Conservation (phyloP, 2,888 invertebrate genomes). For the Lasioglossum marginatum region DNA sequence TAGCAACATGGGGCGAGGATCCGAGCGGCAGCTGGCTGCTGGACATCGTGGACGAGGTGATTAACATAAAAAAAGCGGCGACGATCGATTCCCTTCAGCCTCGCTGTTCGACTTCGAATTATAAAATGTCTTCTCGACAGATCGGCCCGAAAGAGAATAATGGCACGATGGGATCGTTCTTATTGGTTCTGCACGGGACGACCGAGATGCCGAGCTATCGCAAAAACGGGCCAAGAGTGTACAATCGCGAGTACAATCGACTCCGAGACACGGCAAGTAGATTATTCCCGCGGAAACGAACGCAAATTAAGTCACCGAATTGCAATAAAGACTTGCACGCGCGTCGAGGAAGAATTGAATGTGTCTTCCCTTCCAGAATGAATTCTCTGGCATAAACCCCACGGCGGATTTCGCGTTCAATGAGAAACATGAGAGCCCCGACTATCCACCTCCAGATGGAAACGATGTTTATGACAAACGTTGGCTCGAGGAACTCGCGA, state of each 20-base stretch:
- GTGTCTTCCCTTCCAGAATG: conserved; percentile 25
- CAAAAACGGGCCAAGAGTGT: conserved; percentile 86
- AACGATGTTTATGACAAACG: conserved; percentile 19
- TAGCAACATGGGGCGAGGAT: conserved; percentile 96
- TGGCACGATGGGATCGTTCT: conserved; percentile 87
- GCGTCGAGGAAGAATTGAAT: not conserved
- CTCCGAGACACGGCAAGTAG: conserved; percentile 78
- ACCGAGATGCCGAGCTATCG: conserved; percentile 88
- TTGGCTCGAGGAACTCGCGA: conserved; percentile 26
- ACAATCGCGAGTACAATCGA: conserved; percentile 86
- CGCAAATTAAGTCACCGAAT: not conserved
- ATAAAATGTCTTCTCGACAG: conserved; percentile 74
- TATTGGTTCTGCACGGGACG: conserved; percentile 91
- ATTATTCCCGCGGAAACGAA: not conserved
- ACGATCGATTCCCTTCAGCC: not conserved
- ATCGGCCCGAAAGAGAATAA: conserved; percentile 84
- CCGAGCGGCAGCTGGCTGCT: conserved; percentile 90
- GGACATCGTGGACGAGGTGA: conserved; percentile 85
- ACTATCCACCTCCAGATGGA: not conserved
- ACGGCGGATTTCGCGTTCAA: not conserved
- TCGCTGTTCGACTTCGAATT: not conserved
- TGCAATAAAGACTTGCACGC: not conserved
- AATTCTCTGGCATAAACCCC: not conserved
- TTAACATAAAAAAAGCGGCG: conserved; percentile 15
- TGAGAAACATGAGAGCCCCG: not conserved